Percentiles rank a stretch among this genome's conserved stretches.
phyloP scores from a whole-genome alignment of 2,888 invertebrate species.

The Teleiodes luculella region DNA sequence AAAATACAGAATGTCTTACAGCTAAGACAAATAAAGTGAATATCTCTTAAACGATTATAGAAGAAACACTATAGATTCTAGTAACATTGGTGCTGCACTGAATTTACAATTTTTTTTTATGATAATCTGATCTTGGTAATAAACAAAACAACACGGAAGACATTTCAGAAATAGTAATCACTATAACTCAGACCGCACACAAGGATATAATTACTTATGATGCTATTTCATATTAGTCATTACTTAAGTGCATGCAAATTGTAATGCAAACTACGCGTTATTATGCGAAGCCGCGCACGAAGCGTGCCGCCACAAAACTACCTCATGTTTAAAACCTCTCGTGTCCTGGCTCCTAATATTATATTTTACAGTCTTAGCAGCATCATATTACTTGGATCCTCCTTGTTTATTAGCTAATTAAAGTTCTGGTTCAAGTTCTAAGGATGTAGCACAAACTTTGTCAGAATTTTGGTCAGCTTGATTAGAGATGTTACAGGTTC shows the following conservation, averaged over 20 bases:
- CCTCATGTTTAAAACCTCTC: constrained; percentile 17
- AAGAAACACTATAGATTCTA: too few species aligned
- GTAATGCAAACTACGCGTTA: constrained; percentile 26
- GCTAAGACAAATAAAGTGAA: too few species aligned
- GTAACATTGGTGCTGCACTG: too few species aligned
- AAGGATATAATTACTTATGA: constrained; percentile 12
- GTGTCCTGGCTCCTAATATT: constrained; percentile 13
- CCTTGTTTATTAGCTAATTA: background rate
- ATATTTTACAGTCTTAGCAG: background rate
- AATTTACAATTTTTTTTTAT: too few species aligned
- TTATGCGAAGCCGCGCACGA: constrained; percentile 26
- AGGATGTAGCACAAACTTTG: too few species aligned
- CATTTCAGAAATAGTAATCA: background rate
- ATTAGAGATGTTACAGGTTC: too few species aligned
- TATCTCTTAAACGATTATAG: too few species aligned
- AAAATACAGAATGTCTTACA: too few species aligned
- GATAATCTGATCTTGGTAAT: too few species aligned
- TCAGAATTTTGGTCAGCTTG: too few species aligned
- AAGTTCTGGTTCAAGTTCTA: too few species aligned
- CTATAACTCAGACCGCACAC: constrained; percentile 5
- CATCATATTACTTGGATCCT: background rate
- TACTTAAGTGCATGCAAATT: constrained; percentile 30
- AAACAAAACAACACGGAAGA: background rate
- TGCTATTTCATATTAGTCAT: constrained; percentile 27
- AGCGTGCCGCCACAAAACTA: constrained; percentile 22